Evolutionary conservation across 1,140 invertebrate genomes (phyloP).

Genomic region (Lysiphlebus fabarum): DNA sequence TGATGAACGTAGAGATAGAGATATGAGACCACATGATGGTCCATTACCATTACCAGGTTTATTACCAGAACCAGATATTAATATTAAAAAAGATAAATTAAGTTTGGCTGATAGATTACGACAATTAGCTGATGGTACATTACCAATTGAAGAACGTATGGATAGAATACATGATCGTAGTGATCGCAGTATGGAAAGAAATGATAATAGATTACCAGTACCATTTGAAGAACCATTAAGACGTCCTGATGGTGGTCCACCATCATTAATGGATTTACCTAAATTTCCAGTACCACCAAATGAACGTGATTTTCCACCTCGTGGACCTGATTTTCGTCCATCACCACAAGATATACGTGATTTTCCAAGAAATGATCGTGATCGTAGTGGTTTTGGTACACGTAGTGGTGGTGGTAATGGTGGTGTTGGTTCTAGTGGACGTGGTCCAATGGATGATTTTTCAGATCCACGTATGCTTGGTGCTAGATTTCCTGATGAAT

Average conservation of each 20-base stretch:
- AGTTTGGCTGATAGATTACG: slow-evolving; percentile 51
- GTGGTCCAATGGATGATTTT: slow-evolving; percentile 43
- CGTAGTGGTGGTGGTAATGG: slow-evolving; percentile 31
- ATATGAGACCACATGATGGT: slow-evolving; percentile 37
- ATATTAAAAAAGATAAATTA: slow-evolving; percentile 43
- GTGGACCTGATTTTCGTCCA: slow-evolving; percentile 37
- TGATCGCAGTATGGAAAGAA: slow-evolving; percentile 40
- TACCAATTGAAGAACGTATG: slow-evolving; percentile 48
- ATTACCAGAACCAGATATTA: slow-evolving; percentile 33
- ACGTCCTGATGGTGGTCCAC: slow-evolving; percentile 37
- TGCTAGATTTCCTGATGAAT: slow-evolving; percentile 42
- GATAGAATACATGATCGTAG: slow-evolving; percentile 36
- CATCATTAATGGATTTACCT: slow-evolving; percentile 47
- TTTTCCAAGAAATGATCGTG: slow-evolving; percentile 29
- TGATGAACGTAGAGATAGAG: slow-evolving; percentile 40
- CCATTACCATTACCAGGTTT: slow-evolving; percentile 17
- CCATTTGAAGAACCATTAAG: slow-evolving; percentile 39
- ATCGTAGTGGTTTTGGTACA: slow-evolving; percentile 39
- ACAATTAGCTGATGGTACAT: slow-evolving; percentile 50
- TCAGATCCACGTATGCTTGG: slow-evolving; percentile 38
- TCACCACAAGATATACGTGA: slow-evolving; percentile 38
- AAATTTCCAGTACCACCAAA: slow-evolving; percentile 40
- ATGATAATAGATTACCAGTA: slow-evolving; percentile 30
- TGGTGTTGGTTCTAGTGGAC: slow-evolving; percentile 30
- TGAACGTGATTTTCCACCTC: slow-evolving; percentile 36